Evolutionary conservation across 2,888 invertebrate genomes (phyloP).

Genomic region (Sinohyriopsis cumingii): DNA sequence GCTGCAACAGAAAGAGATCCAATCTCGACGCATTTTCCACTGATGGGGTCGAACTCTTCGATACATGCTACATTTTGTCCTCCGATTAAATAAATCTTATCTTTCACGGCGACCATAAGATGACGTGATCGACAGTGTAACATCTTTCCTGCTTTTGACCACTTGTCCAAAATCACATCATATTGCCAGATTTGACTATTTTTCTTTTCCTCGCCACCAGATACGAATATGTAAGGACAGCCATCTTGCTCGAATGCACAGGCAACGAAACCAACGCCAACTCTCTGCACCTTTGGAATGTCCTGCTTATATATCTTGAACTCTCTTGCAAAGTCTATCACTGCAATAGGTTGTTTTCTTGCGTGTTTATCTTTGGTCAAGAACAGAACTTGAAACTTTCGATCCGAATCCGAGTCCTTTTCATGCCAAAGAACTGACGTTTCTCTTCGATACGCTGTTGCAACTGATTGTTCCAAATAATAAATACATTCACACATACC

Average conservation of each 20-base stretch:
- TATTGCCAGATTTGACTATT: conserved; percentile 20
- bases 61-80: conserved; percentile 26
- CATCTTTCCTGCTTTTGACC: conserved; percentile 27
- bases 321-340: conserved; percentile 25
- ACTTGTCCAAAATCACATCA: conserved; percentile 26
- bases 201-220: conserved; percentile 23
- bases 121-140: conserved; percentile 29
- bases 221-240: conserved; percentile 27
- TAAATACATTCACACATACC: conserved; percentile 17
- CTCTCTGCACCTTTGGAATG: conserved; percentile 16
- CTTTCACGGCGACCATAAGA: conserved; percentile 16
- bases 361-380: conserved; percentile 5
- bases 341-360: conserved; percentile 12
- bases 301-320: conserved; percentile 17
- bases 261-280: conserved; percentile 25
- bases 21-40: conserved; percentile 26
- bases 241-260: conserved; percentile 26
- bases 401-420: conserved; percentile 15
- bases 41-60: conserved; percentile 26
- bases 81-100: conserved; percentile 24
- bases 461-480: conserved; percentile 15
- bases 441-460: conserved; percentile 20
- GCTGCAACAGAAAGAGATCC: conserved; percentile 21
- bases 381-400: conserved; percentile 29
- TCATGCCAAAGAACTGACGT: conserved; percentile 20